Evolutionary conservation across 1,140 invertebrate genomes (phyloP), one percentile per base, ranked within the genome.

Genomic region (Asobara japonica): DNA sequence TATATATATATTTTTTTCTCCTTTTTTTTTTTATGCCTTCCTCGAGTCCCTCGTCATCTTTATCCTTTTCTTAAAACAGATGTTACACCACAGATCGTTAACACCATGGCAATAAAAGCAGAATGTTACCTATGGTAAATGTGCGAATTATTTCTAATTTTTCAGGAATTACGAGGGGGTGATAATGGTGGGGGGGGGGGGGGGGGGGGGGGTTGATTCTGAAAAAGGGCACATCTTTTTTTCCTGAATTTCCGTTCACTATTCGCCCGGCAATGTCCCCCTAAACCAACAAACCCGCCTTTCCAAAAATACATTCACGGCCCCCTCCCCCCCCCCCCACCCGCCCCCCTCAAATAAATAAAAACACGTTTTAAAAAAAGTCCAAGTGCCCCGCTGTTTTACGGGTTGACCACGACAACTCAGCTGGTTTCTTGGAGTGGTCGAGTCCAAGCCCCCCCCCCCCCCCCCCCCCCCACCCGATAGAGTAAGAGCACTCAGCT

Each of bases 321-420:
- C 41, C n/a, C 41, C 41, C 41, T 33, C 31, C 31, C 31, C 4
- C 31, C 31, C 11, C 31, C 5, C 31, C 11, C 5, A 11, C 31
- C 4, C 31, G n/a, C 41, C 41, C n/a, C n/a, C 41, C 13, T 3
- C 5, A n/a, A 16, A 51, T 20, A 18, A 31, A 51, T 13, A 51
- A 20, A 51, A 51, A 51, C 45, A 68, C 13, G 22, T 29, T n/a
- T 3, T 13, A 22, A 67, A 33, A 56, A 60, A 61, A 61, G 22
- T 36, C 3, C 30, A 16, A 20, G 18, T 48, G 56, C 69, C 73
- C 69, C 31, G 69, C 66, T 75, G 70, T 75, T 75, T 72, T 72
- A 72, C 66, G 60, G 73, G 11, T 72, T 69, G 74, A 75, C 74
- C 65, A 64, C 64, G 70, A 69, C 20, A 64, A 20, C 67, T 41